Conservation (phyloP, 2,888 invertebrate species). For the Rhimphoctona megacephalus region DNA sequence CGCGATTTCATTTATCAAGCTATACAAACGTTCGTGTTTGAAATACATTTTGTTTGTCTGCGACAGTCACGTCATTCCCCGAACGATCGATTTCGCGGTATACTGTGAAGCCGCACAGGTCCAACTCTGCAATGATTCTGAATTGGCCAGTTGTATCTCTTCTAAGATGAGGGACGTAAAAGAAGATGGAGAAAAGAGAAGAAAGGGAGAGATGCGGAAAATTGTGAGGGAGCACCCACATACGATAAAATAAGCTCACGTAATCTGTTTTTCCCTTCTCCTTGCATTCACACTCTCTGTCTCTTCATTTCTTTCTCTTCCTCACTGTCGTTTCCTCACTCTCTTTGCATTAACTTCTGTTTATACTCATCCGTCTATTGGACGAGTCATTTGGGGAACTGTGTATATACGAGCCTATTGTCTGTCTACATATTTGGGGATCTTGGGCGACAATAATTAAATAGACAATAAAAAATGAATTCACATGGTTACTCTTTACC, state of each 20-base stretch:
- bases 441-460: neutral
- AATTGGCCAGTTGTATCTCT: slow-evolving; percentile 35
- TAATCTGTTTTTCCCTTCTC: slow-evolving; percentile 7
- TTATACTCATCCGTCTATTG: neutral
- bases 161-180: slow-evolving; percentile 23
- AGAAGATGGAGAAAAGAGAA: slow-evolving; percentile 6
- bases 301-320: neutral
- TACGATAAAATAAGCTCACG: slow-evolving; percentile 50
- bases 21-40: neutral
- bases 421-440: neutral
- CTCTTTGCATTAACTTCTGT: neutral
- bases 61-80: slow-evolving; percentile 14
- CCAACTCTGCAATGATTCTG: slow-evolving; percentile 27
- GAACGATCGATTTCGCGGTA: slow-evolving; percentile 29
- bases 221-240: slow-evolving; percentile 20
- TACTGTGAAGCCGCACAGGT: neutral
- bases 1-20: slow-evolving; percentile 13
- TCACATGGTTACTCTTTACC: neutral
- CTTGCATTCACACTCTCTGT: neutral
- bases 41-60: slow-evolving; percentile 2
- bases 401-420: neutral
- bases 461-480: neutral
- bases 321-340: neutral
- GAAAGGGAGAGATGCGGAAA: slow-evolving; percentile 16
- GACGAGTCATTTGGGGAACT: neutral